Evolutionary conservation across 2,888 invertebrate genomes (phyloP).

Genomic region (Spatulosminthurus flaviceps): DNA sequence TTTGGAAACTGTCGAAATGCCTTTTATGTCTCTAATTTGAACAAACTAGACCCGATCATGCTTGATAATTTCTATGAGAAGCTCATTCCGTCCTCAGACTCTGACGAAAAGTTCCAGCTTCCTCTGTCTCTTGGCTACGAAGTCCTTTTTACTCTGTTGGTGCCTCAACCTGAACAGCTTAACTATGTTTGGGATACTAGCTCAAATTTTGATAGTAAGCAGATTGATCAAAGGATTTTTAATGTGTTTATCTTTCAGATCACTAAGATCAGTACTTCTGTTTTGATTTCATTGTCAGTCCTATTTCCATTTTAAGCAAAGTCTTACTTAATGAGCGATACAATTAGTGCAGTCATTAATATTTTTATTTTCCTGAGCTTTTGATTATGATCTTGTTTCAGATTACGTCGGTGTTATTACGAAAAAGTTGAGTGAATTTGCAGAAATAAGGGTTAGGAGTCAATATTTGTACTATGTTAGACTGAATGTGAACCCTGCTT

Average conservation of each 20-base stretch:
- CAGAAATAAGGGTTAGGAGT: constrained; percentile 84
- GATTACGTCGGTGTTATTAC: constrained; percentile 82
- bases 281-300: constrained; percentile 64
- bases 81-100: constrained; percentile 39
- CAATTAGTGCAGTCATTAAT: too few relatives aligned
- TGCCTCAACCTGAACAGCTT: constrained; percentile 80
- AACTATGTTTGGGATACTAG: constrained; percentile 73
- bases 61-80: constrained; percentile 49
- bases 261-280: constrained; percentile 49
- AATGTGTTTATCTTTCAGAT: constrained; percentile 16
- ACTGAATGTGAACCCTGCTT: constrained; percentile 76
- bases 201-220: neutral
- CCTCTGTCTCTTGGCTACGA: constrained; percentile 76
- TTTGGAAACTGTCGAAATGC: constrained; percentile 59
- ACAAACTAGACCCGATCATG: constrained; percentile 49
- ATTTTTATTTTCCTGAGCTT: too few relatives aligned
- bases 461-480: constrained; percentile 87
- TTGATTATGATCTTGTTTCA: too few relatives aligned
- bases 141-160: constrained; percentile 82
- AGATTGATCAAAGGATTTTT: constrained; percentile 25
- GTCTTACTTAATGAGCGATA: too few relatives aligned
- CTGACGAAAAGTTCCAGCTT: constrained; percentile 65
- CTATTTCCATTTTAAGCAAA: too few relatives aligned
- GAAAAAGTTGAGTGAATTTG: constrained; percentile 75
- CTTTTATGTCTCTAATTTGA: constrained; percentile 59